These are phyloP conservation scores for Calidris pygmaea DNA, from an alignment of 2,113 vertebrate genomes.

Conservation along the genomic window DNA sequence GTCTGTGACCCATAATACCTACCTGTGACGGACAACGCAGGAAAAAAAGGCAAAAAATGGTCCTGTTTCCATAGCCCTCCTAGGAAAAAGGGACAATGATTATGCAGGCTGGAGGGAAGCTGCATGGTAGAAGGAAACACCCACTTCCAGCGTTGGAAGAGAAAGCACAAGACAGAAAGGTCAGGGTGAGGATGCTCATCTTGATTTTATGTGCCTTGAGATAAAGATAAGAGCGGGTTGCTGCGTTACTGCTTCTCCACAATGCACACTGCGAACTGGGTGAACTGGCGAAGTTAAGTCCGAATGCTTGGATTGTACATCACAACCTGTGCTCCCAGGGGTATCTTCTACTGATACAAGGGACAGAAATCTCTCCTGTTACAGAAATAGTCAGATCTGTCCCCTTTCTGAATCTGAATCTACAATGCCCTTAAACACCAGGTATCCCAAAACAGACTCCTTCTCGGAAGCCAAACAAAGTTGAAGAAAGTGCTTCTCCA, in stretches of 20 bases:
- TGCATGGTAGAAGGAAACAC: neutral
- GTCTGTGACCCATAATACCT: neutral
- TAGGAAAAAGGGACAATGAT: neutral
- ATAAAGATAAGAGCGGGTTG: neutral
- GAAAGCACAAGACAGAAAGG: neutral
- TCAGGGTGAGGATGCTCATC: neutral
- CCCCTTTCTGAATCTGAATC: neutral
- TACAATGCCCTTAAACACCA: neutral
- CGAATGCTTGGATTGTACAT: neutral
- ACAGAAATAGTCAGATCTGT: neutral
- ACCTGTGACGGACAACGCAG: fast-evolving
- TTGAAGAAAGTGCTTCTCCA: neutral
- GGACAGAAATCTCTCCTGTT: neutral
- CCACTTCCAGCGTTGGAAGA: neutral
- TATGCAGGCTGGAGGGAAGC: neutral
- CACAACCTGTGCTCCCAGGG: fast-evolving
- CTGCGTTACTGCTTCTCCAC: neutral
- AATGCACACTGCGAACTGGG: neutral
- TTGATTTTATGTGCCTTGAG: neutral
- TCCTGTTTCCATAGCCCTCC: neutral
- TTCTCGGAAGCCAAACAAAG: neutral
- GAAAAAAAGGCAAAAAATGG: neutral
- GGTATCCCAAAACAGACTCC: neutral
- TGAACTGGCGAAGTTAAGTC: neutral
- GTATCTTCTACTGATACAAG: neutral